Conservation (phyloP, 2,113 vertebrate species). For the Mormyrus lacerda region DNA sequence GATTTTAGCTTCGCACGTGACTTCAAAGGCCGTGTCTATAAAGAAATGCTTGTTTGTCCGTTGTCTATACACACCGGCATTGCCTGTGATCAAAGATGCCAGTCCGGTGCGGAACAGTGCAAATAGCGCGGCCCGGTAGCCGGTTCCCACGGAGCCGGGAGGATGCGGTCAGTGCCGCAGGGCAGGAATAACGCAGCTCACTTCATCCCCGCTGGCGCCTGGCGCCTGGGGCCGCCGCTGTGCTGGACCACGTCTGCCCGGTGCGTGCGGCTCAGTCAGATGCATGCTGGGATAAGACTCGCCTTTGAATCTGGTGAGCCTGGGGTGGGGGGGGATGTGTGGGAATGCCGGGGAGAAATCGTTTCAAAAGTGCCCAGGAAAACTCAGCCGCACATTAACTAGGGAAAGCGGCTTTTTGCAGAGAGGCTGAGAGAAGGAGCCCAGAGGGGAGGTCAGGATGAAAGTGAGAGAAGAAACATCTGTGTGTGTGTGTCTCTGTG, state of each 20-base stretch:
- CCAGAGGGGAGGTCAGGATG: neutral
- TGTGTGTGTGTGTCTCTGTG: neutral
- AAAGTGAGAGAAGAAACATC: neutral
- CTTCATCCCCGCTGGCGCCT: constrained; percentile 39
- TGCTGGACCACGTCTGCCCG: neutral
- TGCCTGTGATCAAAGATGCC: neutral
- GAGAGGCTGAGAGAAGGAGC: neutral
- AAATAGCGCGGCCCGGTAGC: neutral
- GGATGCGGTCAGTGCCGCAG: neutral
- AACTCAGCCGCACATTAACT: neutral
- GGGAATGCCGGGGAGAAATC: constrained; percentile 57
- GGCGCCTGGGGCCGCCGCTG: neutral
- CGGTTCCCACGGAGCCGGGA: constrained; percentile 2
- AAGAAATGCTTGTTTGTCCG: constrained; percentile 28
- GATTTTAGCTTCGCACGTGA: constrained; percentile 37
- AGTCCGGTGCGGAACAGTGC: neutral
- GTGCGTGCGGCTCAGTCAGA: constrained; percentile 83
- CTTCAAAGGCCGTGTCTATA: constrained; percentile 43
- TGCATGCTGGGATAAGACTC: constrained; percentile 98
- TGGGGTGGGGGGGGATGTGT: constrained; percentile 67
- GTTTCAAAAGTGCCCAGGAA: neutral
- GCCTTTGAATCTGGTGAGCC: constrained; percentile 84
- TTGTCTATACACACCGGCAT: too few species aligned
- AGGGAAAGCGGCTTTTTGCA: neutral
- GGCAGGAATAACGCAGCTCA: neutral